A percentile compares a stretch with the other conserved stretches of the same genome.
These are phyloP conservation scores for Archocentrus centrarchus DNA, from an alignment of 2,113 vertebrate species.

Conservation along the genomic window DNA sequence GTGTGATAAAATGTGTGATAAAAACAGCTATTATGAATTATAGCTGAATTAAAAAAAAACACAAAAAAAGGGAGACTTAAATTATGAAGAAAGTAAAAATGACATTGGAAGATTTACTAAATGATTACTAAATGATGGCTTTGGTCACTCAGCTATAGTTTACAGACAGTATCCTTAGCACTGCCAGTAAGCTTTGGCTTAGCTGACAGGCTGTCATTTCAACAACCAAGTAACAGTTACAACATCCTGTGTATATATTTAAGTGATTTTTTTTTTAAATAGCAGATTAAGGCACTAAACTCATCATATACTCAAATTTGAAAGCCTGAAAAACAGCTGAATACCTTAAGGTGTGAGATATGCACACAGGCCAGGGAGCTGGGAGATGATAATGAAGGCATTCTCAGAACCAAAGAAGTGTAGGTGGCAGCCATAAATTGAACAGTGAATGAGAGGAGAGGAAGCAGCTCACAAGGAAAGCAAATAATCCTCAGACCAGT, in stretches of 20 bases:
- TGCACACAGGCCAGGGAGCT: background rate
- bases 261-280: too few species aligned
- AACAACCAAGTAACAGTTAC: background rate
- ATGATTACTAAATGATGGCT: background rate
- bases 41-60: background rate
- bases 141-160: background rate
- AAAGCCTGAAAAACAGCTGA: background rate
- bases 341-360: background rate
- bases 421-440: slow-evolving; percentile 62
- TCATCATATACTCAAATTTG: background rate
- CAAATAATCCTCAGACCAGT: slow-evolving; percentile 42
- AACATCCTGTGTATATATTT: background rate
- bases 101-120: too few species aligned
- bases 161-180: background rate
- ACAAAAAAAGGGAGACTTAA: background rate
- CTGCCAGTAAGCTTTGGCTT: background rate
- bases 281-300: background rate
- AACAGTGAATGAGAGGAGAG: slow-evolving; percentile 13
- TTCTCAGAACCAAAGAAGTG: slow-evolving; percentile 21
- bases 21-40: too few species aligned
- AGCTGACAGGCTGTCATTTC: background rate
- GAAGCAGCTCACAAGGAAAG: slow-evolving; percentile 20
- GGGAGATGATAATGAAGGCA: slow-evolving; percentile 3
- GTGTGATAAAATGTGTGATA: too few species aligned
- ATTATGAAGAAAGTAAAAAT: background rate